These are phyloP conservation scores for Oasisia sp. DNA, from an alignment of 2,888 invertebrate species.

Conservation along the genomic window DNA sequence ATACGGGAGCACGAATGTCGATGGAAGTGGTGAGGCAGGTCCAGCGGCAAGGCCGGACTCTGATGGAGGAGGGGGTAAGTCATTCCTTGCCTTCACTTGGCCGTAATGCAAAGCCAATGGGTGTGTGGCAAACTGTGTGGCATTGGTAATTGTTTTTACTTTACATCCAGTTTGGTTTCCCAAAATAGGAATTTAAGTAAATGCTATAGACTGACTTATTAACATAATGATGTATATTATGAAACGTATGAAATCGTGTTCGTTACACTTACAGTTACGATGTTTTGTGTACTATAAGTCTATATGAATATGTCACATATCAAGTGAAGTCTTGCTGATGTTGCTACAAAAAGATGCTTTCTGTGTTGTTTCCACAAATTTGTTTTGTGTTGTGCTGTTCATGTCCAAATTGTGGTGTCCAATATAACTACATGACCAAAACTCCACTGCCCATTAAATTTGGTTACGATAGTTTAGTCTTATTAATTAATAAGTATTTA, in stretches of 20 bases:
- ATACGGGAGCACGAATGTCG: neutral
- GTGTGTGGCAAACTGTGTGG: neutral
- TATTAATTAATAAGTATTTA: no score
- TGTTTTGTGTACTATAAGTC: neutral
- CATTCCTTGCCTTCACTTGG: neutral
- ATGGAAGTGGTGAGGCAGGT: neutral
- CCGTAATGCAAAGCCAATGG: neutral
- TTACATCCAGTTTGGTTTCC: no score
- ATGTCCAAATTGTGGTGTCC: neutral
- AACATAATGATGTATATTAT: neutral
- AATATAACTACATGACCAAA: neutral
- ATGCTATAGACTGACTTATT: neutral
- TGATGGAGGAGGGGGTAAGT: neutral
- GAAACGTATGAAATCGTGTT: neutral
- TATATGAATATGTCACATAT: no score
- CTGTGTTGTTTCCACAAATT: neutral
- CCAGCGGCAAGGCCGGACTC: neutral
- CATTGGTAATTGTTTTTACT: neutral
- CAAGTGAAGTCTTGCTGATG: neutral
- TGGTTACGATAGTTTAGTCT: no score
- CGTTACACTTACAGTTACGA: neutral
- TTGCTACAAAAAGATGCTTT: neutral
- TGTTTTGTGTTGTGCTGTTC: neutral
- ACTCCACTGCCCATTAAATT: neutral
- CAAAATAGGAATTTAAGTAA: no score